Evolutionary conservation across 2,888 invertebrate genomes (phyloP).

Genomic region (Dusona sp.): DNA sequence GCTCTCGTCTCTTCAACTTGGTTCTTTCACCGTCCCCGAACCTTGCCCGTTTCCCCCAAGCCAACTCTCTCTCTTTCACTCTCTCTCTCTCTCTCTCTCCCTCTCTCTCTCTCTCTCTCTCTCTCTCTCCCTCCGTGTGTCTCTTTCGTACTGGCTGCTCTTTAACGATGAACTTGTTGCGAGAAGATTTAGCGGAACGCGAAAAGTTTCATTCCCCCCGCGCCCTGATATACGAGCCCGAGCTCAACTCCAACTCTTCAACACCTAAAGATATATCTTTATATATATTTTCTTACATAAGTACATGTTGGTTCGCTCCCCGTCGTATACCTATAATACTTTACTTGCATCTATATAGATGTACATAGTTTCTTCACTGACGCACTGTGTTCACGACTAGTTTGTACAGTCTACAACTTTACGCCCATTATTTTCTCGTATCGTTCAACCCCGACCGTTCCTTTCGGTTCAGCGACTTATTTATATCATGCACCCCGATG

Average conservation of each 20-base stretch:
- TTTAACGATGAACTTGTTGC: constrained; percentile 67
- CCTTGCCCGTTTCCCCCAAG: not conserved
- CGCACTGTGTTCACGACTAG: constrained; percentile 23
- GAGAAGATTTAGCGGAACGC: constrained; percentile 66
- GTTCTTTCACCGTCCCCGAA: constrained; percentile 17
- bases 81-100: not conserved
- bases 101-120: not conserved
- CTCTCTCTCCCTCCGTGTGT: not conserved
- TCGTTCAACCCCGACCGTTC: constrained; percentile 34
- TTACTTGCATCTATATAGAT: not conserved
- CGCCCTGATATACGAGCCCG: constrained; percentile 37
- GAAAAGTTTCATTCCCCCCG: constrained; percentile 61
- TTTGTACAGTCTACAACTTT: constrained; percentile 60
- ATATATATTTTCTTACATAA: not conserved
- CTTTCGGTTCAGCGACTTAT: constrained; percentile 38
- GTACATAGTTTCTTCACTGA: constrained; percentile 1
- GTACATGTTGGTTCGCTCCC: not conserved
- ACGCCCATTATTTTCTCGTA: constrained; percentile 63
- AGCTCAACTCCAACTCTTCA: constrained; percentile 22
- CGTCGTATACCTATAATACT: not conserved
- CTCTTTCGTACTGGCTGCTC: constrained; percentile 13
- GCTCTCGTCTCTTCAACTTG: constrained; percentile 44
- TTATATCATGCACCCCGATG: constrained; percentile 21
- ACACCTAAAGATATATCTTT: constrained; percentile 3
- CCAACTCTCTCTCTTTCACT: not conserved